These are phyloP conservation scores for Corythoichthys intestinalis DNA, from an alignment of 2,113 vertebrate genomes.

Conservation along the genomic window DNA sequence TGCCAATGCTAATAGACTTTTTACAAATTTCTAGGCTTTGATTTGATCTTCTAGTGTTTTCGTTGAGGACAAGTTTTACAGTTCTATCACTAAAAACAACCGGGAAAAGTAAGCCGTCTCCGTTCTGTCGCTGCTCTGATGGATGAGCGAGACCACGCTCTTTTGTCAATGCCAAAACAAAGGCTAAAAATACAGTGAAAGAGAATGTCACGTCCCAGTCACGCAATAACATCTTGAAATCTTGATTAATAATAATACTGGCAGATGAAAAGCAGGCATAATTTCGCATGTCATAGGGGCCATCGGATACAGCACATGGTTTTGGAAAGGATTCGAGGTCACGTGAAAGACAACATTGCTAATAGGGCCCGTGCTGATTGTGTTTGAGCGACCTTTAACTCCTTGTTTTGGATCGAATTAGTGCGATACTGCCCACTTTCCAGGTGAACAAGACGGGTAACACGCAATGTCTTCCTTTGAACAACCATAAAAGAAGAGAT, in stretches of 20 bases:
- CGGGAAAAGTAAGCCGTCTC: constrained; percentile 53
- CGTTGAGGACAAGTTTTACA: constrained; percentile 24
- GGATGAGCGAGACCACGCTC: constrained; percentile 36
- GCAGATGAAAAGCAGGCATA: neutral
- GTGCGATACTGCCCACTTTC: constrained; percentile 1
- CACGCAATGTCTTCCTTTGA: constrained; percentile 63
- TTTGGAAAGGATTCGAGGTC: neutral
- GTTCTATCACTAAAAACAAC: constrained; percentile 52
- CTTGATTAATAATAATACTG: neutral
- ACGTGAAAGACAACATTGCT: neutral
- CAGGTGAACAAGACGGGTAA: constrained; percentile 17
- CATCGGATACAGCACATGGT: neutral
- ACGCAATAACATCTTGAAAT: neutral
- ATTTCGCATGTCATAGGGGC: neutral
- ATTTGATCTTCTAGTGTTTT: constrained; percentile 9
- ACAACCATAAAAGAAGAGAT: constrained; percentile 50
- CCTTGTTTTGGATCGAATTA: constrained; percentile 9
- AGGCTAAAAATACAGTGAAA: constrained; percentile 39
- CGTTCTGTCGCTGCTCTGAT: constrained; percentile 38
- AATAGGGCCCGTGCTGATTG: no score
- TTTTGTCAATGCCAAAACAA: constrained; percentile 44
- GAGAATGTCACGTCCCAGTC: constrained; percentile 28
- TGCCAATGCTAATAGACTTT: neutral
- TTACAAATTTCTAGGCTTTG: constrained; percentile 13
- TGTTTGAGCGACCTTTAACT: neutral